These are phyloP conservation scores for Cryptoblepharus egeriae DNA, from an alignment of 2,797 vertebrate genomes.

Conservation along the genomic window DNA sequence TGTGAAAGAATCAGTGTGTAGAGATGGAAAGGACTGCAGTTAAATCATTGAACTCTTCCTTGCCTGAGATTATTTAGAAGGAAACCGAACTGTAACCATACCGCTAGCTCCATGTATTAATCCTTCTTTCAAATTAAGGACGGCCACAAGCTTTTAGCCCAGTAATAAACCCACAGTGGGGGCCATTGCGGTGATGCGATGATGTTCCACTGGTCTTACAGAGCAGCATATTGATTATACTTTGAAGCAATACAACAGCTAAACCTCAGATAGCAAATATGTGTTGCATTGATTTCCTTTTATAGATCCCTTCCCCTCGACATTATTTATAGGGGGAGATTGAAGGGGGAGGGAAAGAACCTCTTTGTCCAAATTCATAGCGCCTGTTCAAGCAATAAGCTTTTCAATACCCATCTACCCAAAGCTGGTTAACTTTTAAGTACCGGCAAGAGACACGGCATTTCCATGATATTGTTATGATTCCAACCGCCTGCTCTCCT, in stretches of 20 bases:
- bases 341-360: constrained; percentile 62
- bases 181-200: constrained; percentile 75
- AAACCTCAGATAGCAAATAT: constrained; percentile 90
- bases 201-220: constrained; percentile 72
- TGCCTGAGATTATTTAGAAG: background rate
- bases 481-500: constrained; percentile 77
- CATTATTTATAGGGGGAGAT: constrained; percentile 78
- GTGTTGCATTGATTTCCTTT: constrained; percentile 86
- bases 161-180: constrained; percentile 72
- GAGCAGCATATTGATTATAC: constrained; percentile 85
- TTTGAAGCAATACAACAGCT: constrained; percentile 86
- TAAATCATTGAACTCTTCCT: background rate
- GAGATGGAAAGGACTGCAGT: background rate
- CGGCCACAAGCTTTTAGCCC: constrained; percentile 66
- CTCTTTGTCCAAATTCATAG: no score
- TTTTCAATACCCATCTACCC: constrained; percentile 23
- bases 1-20: background rate
- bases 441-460: constrained; percentile 74
- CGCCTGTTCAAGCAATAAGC: background rate
- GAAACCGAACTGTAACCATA: constrained; percentile 14
- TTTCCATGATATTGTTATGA: constrained; percentile 79
- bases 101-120: constrained; percentile 53
- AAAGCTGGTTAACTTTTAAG: constrained; percentile 79
- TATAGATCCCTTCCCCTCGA: constrained; percentile 75
- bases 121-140: constrained; percentile 67